Evolutionary conservation across 2,797 vertebrate genomes (phyloP), one percentile per base, ranked within the genome.

Genomic region (Mionectes olivaceus): DNA sequence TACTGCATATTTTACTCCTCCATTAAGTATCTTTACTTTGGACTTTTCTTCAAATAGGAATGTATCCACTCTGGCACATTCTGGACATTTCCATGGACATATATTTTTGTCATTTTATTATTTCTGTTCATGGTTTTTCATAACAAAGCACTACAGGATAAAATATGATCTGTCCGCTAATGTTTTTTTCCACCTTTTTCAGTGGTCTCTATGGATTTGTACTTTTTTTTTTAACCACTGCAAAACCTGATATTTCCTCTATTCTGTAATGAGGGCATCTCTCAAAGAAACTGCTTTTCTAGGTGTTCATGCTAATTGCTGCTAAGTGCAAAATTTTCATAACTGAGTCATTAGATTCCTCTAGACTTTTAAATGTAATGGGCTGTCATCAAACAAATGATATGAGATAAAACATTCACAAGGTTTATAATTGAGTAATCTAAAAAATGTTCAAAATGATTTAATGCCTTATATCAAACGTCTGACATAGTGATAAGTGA

Each of bases 391-490:
- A 95, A 97, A 88, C 69, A 93, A 96, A 90, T 86, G 59, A 76
- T 95, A 87, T 33, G 91, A 96, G 82, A 96, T 91, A 95, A 96
- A 95, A 91, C 79, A 96, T 95, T 90, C 83, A 76, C 85, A 90
- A 76, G 63, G 33, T 59, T 96, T 93, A 88, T 91, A 92, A 92
- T 3, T 88, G 76, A 95, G n/a, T 91, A 93, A 93, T 94, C 82
- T 95, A 87, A 95, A 94, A 97, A 97, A 93, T 91, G 89, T 93
- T 94, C 44, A 86, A 56, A 94, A 93, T 92, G 5, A 96, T 96
- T 96, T 94, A 95, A 96, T 93, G 69, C 41, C 37, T 76, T 93
- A 65, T 82, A 94, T 95, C 92, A 95, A 92, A 78, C 0, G 1
- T 63, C 89, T 94, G 89, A 91, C 94, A 91, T 11, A 86, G 63